phyloP scores from a whole-genome alignment of 1,140 invertebrate species.

The Calliopsis andreniformis region DNA sequence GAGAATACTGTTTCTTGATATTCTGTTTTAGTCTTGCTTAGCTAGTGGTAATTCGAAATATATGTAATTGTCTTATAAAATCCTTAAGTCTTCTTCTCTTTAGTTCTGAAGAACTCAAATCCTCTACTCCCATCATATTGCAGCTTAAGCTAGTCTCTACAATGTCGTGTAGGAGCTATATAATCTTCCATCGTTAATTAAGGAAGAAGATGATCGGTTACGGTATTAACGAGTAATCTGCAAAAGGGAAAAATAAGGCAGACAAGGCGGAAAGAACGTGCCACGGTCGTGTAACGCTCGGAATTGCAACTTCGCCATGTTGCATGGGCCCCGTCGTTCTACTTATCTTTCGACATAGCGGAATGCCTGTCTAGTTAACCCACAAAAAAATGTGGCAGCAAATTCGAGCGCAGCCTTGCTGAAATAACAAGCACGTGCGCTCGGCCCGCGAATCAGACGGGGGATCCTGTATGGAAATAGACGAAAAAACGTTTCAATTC shows the following conservation, averaged over 20 bases:
- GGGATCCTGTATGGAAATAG: conserved; percentile 14
- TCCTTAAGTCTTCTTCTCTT: no score
- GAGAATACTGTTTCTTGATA: no score
- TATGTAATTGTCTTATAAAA: no score
- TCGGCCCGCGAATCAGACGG: not conserved
- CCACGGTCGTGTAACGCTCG: conserved; percentile 27
- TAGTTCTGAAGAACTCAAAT: no score
- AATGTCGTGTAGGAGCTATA: no score
- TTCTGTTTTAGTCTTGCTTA: no score
- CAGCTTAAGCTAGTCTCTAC: no score
- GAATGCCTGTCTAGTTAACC: conserved; percentile 68
- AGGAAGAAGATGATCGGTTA: no score
- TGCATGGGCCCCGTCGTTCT: conserved; percentile 52
- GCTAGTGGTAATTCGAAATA: no score
- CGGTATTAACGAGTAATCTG: not conserved
- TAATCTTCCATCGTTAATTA: no score
- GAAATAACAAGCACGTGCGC: conserved; percentile 53
- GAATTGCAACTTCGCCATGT: conserved; percentile 25
- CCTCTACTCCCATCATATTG: no score
- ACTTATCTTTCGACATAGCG: conserved; percentile 69
- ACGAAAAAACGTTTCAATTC: not conserved
- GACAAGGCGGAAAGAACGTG: not conserved
- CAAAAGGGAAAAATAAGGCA: no score
- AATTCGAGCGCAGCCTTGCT: conserved; percentile 45
- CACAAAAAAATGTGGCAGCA: conserved; percentile 56